These are phyloP conservation scores for Acronicta psi DNA, from an alignment of 2,888 invertebrate species.

Conservation along the genomic window DNA sequence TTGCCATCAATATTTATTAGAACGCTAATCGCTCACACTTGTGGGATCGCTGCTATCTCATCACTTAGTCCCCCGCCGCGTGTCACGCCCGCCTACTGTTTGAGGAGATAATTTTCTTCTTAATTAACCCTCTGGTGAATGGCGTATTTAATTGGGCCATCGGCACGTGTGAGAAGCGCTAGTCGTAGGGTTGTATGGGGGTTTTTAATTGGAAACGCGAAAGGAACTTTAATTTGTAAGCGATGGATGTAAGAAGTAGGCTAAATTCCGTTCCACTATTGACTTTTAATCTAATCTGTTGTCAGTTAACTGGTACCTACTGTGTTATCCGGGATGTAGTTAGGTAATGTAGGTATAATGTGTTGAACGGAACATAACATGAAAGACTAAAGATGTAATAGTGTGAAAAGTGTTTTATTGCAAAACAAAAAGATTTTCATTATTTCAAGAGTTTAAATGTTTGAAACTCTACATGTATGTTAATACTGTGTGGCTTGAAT, in stretches of 20 bases:
- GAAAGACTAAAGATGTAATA: no score
- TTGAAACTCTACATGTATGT: no score
- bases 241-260: conserved; percentile 22
- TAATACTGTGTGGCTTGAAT: no score
- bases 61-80: conserved; percentile 44
- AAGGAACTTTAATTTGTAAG: conserved; percentile 24
- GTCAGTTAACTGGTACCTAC: neutral
- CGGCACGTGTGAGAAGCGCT: conserved; percentile 73
- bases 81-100: conserved; percentile 74
- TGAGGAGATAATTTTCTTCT: conserved; percentile 86
- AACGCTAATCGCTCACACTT: neutral
- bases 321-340: no score
- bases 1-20: neutral
- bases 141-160: conserved; percentile 82
- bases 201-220: conserved; percentile 57
- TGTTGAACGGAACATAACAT: no score
- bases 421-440: no score
- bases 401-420: no score
- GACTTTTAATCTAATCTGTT: neutral
- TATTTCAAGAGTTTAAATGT: no score
- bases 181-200: conserved; percentile 40
- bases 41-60: conserved; percentile 17
- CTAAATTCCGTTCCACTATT: conserved; percentile 1
- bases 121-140: conserved; percentile 84
- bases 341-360: no score